Percentiles rank a stretch among this genome's conserved stretches.
These are phyloP conservation scores for Eilema depressum DNA, from an alignment of 2,888 invertebrate species.

Conservation along the genomic window DNA sequence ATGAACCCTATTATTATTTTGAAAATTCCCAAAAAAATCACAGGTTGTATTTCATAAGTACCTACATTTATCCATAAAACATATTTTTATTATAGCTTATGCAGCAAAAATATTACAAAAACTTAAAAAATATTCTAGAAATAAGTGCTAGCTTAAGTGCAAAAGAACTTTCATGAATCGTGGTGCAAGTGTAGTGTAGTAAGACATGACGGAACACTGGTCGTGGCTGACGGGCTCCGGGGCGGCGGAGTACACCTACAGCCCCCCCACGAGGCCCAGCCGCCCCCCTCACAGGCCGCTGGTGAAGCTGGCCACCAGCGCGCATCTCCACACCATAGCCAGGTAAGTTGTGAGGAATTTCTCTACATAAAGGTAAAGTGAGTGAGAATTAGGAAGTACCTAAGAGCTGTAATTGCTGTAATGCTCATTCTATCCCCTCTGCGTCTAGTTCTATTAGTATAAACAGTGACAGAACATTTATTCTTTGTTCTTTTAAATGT, in stretches of 20 bases:
- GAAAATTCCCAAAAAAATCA: not conserved
- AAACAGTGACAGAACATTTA: too few relatives aligned
- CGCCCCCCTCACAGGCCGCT: constrained; percentile 80
- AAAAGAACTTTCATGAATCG: too few relatives aligned
- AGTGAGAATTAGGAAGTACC: too few relatives aligned
- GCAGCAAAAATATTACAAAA: not conserved
- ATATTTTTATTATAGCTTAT: not conserved
- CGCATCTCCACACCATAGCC: constrained; percentile 78
- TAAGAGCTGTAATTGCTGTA: too few relatives aligned
- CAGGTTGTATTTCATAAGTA: not conserved
- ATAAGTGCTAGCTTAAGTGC: not conserved
- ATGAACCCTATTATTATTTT: not conserved
- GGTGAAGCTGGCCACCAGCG: constrained; percentile 81
- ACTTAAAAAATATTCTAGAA: not conserved
- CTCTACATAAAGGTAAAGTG: too few relatives aligned
- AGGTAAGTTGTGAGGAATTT: too few relatives aligned
- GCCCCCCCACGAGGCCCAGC: constrained; percentile 78
- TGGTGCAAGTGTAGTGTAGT: constrained; percentile 1
- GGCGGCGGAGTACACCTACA: constrained; percentile 80
- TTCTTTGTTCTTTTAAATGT: too few relatives aligned
- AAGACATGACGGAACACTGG: constrained; percentile 80
- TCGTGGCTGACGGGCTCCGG: constrained; percentile 79
- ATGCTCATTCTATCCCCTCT: too few relatives aligned
- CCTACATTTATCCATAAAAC: not conserved
- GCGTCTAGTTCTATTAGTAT: too few relatives aligned